A percentile compares a stretch with the other conserved stretches of the same genome.
phyloP scores from a whole-genome alignment of 2,797 vertebrate species.

The Danio choprae region DNA sequence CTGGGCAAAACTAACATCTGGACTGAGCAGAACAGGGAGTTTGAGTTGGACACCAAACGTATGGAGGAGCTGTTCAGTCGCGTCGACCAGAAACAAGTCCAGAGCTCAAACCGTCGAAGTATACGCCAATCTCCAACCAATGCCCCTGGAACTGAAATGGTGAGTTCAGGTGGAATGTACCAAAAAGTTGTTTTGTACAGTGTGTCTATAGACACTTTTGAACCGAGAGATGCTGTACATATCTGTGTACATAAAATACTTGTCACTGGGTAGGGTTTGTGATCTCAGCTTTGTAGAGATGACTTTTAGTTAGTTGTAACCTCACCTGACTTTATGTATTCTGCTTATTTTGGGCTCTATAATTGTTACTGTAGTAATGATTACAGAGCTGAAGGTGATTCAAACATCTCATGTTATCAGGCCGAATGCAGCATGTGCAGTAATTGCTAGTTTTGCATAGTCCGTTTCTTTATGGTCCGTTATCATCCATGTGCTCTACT shows the following conservation, averaged over 20 bases:
- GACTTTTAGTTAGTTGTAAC: neutral
- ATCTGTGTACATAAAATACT: neutral
- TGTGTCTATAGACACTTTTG: slow-evolving; percentile 9
- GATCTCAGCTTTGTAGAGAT: neutral
- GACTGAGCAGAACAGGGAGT: slow-evolving; percentile 76
- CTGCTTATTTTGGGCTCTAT: neutral
- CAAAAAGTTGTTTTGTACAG: neutral
- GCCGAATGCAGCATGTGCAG: neutral
- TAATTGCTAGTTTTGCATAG: slow-evolving; percentile 23
- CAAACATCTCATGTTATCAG: neutral
- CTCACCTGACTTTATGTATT: neutral
- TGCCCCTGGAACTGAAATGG: slow-evolving; percentile 63
- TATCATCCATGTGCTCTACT: slow-evolving; percentile 7
- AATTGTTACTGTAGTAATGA: neutral
- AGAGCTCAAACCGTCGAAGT: slow-evolving; percentile 63
- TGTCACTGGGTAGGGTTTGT: neutral
- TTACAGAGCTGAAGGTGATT: neutral
- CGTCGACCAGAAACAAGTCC: slow-evolving; percentile 63
- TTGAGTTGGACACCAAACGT: slow-evolving; percentile 78
- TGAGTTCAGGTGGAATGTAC: slow-evolving; percentile 61
- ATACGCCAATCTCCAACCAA: slow-evolving; percentile 61
- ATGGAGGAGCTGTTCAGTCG: slow-evolving; percentile 86
- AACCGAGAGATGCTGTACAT: neutral
- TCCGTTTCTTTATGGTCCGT: slow-evolving; percentile 22
- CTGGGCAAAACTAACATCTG: slow-evolving; percentile 81